These are phyloP conservation scores for Coboldia fuscipes DNA, from an alignment of 1,140 invertebrate species.

Conservation along the genomic window DNA sequence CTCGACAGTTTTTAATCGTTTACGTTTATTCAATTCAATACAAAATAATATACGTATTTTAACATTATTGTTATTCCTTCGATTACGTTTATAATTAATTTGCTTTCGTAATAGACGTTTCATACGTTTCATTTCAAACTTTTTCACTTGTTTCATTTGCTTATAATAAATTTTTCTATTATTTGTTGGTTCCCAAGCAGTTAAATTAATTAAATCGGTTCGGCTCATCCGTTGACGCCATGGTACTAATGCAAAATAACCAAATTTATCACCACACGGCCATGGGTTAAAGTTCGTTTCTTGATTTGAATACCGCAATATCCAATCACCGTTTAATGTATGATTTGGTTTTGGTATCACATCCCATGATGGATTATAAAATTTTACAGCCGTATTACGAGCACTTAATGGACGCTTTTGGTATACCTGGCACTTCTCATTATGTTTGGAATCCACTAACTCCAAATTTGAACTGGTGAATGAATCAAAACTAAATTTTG, in stretches of 20 bases:
- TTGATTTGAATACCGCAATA: conserved; percentile 8
- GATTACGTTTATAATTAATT: conserved; percentile 5
- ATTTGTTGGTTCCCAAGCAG: conserved; percentile 1
- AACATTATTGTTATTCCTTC: too few relatives aligned
- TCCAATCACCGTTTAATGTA: conserved; percentile 3
- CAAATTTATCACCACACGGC: conserved; percentile 7
- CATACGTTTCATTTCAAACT: conserved; percentile 12
- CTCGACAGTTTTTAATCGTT: too few relatives aligned
- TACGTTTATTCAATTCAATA: conserved; percentile 16
- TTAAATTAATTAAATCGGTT: conserved; percentile 8
- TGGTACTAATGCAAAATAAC: conserved; percentile 17
- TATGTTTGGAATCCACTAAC: too few relatives aligned
- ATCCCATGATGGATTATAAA: neutral
- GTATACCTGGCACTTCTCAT: too few relatives aligned
- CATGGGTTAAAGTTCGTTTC: conserved; percentile 17
- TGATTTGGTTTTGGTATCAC: conserved; percentile 1
- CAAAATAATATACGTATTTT: conserved; percentile 17
- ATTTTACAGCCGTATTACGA: neutral
- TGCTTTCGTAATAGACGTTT: conserved; percentile 12
- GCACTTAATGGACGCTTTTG: neutral
- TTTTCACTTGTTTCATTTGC: conserved; percentile 7
- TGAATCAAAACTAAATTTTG: too few relatives aligned
- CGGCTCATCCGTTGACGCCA: conserved; percentile 10
- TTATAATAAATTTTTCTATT: neutral
- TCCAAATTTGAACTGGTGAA: too few relatives aligned